phyloP scores from a whole-genome alignment of 64 coral and sea anemone genomes.

The Anthopleura sola region DNA sequence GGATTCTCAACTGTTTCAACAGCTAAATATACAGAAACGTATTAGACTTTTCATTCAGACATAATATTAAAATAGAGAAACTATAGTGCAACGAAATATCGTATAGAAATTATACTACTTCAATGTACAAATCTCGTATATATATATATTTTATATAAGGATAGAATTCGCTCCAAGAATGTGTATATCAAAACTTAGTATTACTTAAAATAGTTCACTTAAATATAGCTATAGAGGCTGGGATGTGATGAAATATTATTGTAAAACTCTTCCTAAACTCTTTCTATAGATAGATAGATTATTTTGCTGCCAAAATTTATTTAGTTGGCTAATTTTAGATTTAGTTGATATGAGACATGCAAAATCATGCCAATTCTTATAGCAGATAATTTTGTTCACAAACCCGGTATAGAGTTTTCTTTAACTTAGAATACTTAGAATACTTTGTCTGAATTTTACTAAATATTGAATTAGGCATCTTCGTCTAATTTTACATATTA shows the following conservation, averaged over 20 bases:
- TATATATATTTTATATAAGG: slow-evolving; percentile 52
- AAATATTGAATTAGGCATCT: slow-evolving; percentile 92
- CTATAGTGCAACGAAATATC: slow-evolving; percentile 99
- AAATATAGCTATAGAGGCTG: slow-evolving; percentile 90
- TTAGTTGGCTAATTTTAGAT: slow-evolving; percentile 15
- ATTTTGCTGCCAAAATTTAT: slow-evolving; percentile 15
- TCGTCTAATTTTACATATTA: slow-evolving; percentile 73
- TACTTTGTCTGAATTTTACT: slow-evolving; percentile 67
- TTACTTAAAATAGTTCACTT: slow-evolving; percentile 99
- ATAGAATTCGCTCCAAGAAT: slow-evolving; percentile 90
- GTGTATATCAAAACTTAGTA: slow-evolving; percentile 89
- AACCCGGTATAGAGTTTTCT: slow-evolving; percentile 66
- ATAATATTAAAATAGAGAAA: slow-evolving; percentile 98
- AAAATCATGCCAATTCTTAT: slow-evolving; percentile 62
- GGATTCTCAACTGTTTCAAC: slow-evolving; percentile 66
- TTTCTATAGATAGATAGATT: slow-evolving; percentile 18
- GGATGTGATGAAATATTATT: slow-evolving; percentile 32
- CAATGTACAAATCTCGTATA: slow-evolving; percentile 97
- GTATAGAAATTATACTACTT: slow-evolving; percentile 99
- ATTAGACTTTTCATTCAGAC: not conserved
- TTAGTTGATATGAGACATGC: slow-evolving; percentile 48
- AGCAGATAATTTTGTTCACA: slow-evolving; percentile 79
- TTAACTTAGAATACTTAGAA: slow-evolving; percentile 97
- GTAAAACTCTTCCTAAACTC: slow-evolving; percentile 18
- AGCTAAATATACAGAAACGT: slow-evolving; percentile 90